A percentile compares a stretch with the other conserved stretches of the same genome.
Conservation (phyloP, 1,140 invertebrate genomes). For the Atta texana region DNA sequence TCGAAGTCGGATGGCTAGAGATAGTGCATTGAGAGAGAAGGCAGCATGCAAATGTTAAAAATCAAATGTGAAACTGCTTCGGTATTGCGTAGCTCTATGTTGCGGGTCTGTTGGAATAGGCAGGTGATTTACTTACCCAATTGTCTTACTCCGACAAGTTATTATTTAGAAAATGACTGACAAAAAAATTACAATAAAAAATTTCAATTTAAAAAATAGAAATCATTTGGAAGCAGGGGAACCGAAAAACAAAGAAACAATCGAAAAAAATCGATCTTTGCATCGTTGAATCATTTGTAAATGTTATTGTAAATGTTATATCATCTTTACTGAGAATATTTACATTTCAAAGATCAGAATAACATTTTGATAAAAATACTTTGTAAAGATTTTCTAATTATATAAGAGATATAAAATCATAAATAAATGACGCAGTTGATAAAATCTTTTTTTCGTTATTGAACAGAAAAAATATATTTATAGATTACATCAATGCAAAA, state of each 20-base stretch:
- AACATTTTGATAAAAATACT: conserved; percentile 18
- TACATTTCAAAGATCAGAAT: conserved; percentile 19
- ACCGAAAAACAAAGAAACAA: not conserved
- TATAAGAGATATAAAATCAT: not conserved
- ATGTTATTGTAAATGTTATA: not conserved
- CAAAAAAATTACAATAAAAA: conserved; percentile 23
- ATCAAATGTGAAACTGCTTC: conserved; percentile 70
- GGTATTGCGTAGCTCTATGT: not conserved
- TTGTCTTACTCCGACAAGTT: conserved; percentile 11
- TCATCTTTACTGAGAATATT: not conserved
- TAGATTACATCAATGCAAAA: conserved; percentile 6
- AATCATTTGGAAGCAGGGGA: not conserved
- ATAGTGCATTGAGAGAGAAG: conserved; percentile 78
- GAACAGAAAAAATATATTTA: not conserved
- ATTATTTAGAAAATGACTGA: conserved; percentile 4
- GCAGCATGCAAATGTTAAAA: conserved; percentile 86
- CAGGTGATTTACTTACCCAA: conserved; percentile 66
- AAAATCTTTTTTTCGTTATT: not conserved
- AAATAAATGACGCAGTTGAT: conserved; percentile 16
- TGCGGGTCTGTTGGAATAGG: conserved; percentile 28
- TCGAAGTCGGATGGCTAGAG: conserved; percentile 91
- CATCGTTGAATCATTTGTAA: not conserved
- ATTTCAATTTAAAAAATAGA: conserved; percentile 33
- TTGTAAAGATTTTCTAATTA: conserved; percentile 6
- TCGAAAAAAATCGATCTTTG: not conserved